phyloP scores from a whole-genome alignment of 2,113 vertebrate species.

The Manacus vitellinus region DNA sequence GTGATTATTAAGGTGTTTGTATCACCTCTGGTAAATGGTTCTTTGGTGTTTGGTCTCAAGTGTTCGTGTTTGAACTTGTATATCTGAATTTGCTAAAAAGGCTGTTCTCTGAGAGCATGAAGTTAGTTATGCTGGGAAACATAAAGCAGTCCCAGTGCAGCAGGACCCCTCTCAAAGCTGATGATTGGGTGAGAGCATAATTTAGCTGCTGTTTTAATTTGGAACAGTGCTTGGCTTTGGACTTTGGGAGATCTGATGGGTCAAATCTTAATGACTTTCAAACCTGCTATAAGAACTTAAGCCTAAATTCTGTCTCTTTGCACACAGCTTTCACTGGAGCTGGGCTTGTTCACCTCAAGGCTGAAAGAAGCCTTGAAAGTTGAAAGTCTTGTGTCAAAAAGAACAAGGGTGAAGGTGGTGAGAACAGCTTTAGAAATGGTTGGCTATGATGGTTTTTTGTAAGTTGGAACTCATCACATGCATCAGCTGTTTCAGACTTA shows the following conservation, averaged over 20 bases:
- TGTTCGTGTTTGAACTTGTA: background rate
- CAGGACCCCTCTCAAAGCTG: background rate
- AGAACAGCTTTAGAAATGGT: background rate
- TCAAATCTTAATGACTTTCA: background rate
- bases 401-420: background rate
- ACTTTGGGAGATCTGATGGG: background rate
- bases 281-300: background rate
- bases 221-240: background rate
- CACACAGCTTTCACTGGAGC: background rate
- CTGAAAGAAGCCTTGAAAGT: background rate
- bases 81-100: background rate
- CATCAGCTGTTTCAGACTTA: constrained; percentile 65
- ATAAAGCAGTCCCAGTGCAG: background rate
- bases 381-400: background rate
- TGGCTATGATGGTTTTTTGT: background rate
- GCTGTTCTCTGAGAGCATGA: background rate
- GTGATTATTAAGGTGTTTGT: background rate
- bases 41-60: background rate
- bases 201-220: background rate
- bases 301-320: background rate
- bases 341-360: background rate
- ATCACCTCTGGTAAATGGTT: background rate
- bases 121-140: background rate
- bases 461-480: background rate
- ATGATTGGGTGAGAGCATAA: background rate